Percentiles rank a stretch among this genome's conserved stretches.
These are phyloP conservation scores for Laodelphax striatellus DNA, from an alignment of 1,140 invertebrate species.

Conservation along the genomic window DNA sequence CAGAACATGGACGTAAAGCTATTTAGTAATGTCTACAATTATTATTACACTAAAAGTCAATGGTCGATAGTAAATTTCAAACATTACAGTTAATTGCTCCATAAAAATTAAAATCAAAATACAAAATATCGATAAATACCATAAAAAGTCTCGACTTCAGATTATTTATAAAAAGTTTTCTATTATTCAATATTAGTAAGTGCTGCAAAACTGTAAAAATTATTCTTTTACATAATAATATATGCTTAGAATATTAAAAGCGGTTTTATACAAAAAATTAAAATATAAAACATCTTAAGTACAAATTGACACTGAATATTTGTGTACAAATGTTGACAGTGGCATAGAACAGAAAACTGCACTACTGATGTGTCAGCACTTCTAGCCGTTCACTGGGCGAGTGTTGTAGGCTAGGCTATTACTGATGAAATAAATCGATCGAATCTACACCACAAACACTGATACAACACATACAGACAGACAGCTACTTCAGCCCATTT, in stretches of 20 bases:
- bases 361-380: no score
- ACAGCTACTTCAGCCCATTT: no score
- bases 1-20: not conserved
- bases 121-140: not conserved
- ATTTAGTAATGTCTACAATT: not conserved
- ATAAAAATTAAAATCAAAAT: no score
- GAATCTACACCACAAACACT: no score
- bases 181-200: not conserved
- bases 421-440: no score
- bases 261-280: not conserved
- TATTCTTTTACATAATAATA: not conserved
- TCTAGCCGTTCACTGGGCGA: no score
- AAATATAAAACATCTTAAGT: constrained; percentile 1
- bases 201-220: constrained; percentile 1
- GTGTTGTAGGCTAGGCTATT: no score
- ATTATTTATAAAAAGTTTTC: not conserved
- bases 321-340: no score
- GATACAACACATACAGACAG: no score
- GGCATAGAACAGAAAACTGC: no score
- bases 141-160: not conserved
- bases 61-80: not conserved
- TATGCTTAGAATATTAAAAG: not conserved
- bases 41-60: not conserved
- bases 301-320: not conserved
- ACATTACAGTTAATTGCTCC: not conserved